These are phyloP conservation scores for Symphodus melops DNA, from an alignment of 2,113 vertebrate species.

Conservation along the genomic window DNA sequence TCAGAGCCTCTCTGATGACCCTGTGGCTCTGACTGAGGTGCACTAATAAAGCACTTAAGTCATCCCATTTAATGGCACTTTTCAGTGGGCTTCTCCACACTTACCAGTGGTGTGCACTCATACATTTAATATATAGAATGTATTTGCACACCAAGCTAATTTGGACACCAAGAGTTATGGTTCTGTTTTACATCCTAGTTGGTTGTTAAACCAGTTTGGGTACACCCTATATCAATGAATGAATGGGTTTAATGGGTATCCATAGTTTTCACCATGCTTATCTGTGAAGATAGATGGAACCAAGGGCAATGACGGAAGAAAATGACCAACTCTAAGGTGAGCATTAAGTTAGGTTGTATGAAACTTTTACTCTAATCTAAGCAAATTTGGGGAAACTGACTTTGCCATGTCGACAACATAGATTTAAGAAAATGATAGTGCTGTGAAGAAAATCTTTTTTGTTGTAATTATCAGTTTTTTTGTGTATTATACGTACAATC, in stretches of 20 bases:
- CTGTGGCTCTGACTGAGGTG: conserved; percentile 31
- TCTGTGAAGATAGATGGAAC: conserved; percentile 13
- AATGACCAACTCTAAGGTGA: neutral
- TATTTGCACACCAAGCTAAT: neutral
- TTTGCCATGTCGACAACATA: no score
- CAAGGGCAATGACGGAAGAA: neutral
- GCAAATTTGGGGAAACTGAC: no score
- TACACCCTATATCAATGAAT: conserved; percentile 20
- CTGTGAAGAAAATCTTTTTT: no score
- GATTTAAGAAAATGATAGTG: no score
- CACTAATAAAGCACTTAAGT: conserved; percentile 53
- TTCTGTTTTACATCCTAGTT: neutral
- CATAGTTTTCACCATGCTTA: neutral
- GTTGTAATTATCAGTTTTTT: neutral
- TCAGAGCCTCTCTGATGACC: conserved; percentile 58
- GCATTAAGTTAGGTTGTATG: neutral
- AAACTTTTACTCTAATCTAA: neutral
- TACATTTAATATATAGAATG: neutral
- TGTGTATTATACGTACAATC: neutral
- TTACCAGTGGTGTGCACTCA: neutral
- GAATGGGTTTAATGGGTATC: conserved; percentile 10
- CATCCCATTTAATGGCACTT: conserved; percentile 54
- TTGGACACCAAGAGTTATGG: conserved; percentile 7
- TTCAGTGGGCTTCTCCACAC: conserved; percentile 25
- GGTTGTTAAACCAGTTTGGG: conserved; percentile 3